phyloP scores from a whole-genome alignment of 2,113 vertebrate genomes.

The Pyxicephalus adspersus region DNA sequence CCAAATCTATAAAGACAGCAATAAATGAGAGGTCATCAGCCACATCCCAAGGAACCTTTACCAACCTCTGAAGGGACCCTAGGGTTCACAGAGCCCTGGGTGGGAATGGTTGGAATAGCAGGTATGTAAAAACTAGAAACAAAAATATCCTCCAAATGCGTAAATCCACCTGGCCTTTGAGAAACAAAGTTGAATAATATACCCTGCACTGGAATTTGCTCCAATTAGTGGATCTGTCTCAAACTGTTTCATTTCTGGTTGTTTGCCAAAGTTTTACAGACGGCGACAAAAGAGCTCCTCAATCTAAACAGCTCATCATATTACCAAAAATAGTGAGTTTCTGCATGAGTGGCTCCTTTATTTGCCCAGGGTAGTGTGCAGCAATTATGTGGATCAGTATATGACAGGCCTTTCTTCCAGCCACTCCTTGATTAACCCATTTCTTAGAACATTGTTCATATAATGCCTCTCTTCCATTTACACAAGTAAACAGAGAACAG shows the following conservation, averaged over 20 bases:
- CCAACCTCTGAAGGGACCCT: too few relatives aligned
- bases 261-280: slow-evolving; percentile 23
- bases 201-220: slow-evolving; percentile 29
- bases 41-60: too few relatives aligned
- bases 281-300: slow-evolving; percentile 18
- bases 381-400: slow-evolving; percentile 62
- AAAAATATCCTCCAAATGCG: too few relatives aligned
- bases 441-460: slow-evolving; percentile 62
- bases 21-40: too few relatives aligned
- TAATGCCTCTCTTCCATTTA: slow-evolving; percentile 58
- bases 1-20: too few relatives aligned
- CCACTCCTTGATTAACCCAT: slow-evolving; percentile 67
- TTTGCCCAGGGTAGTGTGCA: slow-evolving; percentile 64
- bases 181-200: neutral
- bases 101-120: too few relatives aligned
- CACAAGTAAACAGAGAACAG: slow-evolving; percentile 64
- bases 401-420: slow-evolving; percentile 64
- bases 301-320: slow-evolving; percentile 44
- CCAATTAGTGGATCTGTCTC: slow-evolving; percentile 31
- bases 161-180: too few relatives aligned
- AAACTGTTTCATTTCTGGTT: slow-evolving; percentile 40
- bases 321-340: slow-evolving; percentile 39
- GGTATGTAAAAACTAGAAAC: too few relatives aligned
- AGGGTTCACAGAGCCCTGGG: too few relatives aligned
- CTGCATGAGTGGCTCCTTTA: slow-evolving; percentile 59